Evolutionary conservation across 1,140 invertebrate genomes (phyloP), one percentile per base, ranked within the genome.

Genomic region (Coenobita brevimanus): DNA sequence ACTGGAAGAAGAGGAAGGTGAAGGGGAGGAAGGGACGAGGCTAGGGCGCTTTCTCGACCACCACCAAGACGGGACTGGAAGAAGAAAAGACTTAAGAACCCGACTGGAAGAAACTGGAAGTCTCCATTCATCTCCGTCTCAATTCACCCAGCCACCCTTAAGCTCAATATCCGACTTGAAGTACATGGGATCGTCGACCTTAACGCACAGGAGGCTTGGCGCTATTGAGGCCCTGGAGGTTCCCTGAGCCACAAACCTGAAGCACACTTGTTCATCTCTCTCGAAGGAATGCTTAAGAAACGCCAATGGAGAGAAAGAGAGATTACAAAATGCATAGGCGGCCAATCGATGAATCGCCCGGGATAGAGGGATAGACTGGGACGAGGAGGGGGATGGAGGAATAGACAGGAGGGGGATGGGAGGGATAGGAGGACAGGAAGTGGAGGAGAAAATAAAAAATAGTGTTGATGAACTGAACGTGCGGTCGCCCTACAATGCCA

Each of bases 391-490:
- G 60, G 50, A 38, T 24, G 43, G 75, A 50, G 43, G 43, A 41
- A 41, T 36, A 41, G n/a, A 6, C 15, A 30, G 75, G 41, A n/a
- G 50, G 75, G 36, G 75, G 2, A 8, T 27, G 24, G 69, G n/a
- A 73, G 69, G 62, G 62, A 64, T 21, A 73, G 69, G 69, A 73
- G 69, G 38, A 33, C 36, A 3, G 38, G 69, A 38, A 73, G 46
- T 17, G 17, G 46, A 50, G 46, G 46, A 50, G 46, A 50, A 8
- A 17, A 50, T 50, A 50, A 50, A 82, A 84, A 83, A 84, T 73
- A 84, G 82, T 84, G 82, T 84, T 84, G 82, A 84, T 84, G 82
- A 84, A 38, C 17, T 84, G 82, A 84, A 84, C 75, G 82, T 76
- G 54, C 10, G 69, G 82, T 62, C 36, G 43, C 57, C n/a, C 50